Evolutionary conservation across 2,888 invertebrate species (phyloP).

Genomic region (Orthonevra nobilis): DNA sequence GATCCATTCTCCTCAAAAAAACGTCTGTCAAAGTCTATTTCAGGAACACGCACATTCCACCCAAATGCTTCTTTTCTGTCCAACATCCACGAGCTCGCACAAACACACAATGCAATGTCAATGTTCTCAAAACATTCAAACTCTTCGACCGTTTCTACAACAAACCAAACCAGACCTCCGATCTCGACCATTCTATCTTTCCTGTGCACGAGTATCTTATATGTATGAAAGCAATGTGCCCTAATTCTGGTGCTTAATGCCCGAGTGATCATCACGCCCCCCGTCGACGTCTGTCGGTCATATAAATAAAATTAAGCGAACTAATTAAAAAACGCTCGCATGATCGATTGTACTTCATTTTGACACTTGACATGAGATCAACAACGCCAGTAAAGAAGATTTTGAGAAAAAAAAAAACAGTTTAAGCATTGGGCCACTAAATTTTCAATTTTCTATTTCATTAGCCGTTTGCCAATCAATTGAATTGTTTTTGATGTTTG

Average conservation of each 20-base stretch:
- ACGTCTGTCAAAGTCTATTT: conserved; percentile 20
- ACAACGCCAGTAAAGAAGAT: background rate
- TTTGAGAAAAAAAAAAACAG: too few species aligned
- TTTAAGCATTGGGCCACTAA: too few species aligned
- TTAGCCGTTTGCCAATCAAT: background rate
- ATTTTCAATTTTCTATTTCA: background rate
- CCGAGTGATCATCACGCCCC: conserved; percentile 14
- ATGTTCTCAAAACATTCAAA: conserved; percentile 66
- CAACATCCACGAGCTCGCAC: background rate
- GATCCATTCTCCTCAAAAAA: conserved; percentile 7
- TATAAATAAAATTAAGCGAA: conserved; percentile 24
- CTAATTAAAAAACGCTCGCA: conserved; percentile 42
- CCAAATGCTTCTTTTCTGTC: background rate
- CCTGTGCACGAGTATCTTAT: background rate
- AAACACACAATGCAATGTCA: conserved; percentile 60
- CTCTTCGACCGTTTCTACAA: too few species aligned
- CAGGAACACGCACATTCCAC: conserved; percentile 28
- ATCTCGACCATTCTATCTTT: background rate
- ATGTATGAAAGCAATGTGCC: conserved; percentile 16
- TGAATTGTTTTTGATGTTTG: conserved; percentile 20
- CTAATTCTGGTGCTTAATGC: conserved; percentile 28
- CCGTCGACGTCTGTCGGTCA: too few species aligned
- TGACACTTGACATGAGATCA: conserved; percentile 57
- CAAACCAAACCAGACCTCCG: too few species aligned
- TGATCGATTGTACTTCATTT: conserved; percentile 61